These are phyloP conservation scores for Ctenodactylus gundi DNA, from an alignment of 2,113 vertebrate species.

Conservation along the genomic window DNA sequence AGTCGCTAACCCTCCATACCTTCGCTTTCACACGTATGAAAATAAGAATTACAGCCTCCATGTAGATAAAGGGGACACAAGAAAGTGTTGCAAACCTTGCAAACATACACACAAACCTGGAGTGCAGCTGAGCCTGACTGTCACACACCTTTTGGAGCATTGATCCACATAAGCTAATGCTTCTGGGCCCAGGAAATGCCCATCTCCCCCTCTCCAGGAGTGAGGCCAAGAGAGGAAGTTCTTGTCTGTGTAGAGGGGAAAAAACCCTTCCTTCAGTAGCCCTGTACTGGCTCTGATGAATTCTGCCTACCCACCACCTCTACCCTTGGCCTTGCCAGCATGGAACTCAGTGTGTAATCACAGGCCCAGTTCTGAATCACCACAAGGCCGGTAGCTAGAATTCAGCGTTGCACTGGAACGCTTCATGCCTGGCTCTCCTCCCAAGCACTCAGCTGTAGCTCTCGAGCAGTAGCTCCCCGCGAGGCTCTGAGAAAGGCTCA, in stretches of 20 bases:
- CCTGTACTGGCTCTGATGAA: background rate
- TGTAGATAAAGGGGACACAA: background rate
- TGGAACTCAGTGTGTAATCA: background rate
- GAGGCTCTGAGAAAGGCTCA: background rate
- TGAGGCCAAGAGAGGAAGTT: background rate
- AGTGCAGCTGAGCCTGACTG: background rate
- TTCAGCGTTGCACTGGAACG: background rate
- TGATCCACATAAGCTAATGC: background rate
- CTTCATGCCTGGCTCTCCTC: background rate
- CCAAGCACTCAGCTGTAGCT: background rate
- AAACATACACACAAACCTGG: background rate
- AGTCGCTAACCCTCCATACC: background rate
- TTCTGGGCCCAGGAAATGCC: background rate
- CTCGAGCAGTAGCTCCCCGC: background rate
- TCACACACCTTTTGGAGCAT: background rate
- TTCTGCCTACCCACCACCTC: background rate
- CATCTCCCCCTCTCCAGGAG: background rate
- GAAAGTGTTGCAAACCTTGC: background rate
- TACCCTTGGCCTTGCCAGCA: accelerated
- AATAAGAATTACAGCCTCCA: background rate
- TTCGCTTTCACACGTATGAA: background rate
- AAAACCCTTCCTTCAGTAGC: background rate
- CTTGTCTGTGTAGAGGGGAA: background rate
- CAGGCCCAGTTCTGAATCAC: background rate
- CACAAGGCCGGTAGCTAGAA: background rate